phyloP scores from a whole-genome alignment of 2,888 invertebrate genomes.

The Orthosia incerta region DNA sequence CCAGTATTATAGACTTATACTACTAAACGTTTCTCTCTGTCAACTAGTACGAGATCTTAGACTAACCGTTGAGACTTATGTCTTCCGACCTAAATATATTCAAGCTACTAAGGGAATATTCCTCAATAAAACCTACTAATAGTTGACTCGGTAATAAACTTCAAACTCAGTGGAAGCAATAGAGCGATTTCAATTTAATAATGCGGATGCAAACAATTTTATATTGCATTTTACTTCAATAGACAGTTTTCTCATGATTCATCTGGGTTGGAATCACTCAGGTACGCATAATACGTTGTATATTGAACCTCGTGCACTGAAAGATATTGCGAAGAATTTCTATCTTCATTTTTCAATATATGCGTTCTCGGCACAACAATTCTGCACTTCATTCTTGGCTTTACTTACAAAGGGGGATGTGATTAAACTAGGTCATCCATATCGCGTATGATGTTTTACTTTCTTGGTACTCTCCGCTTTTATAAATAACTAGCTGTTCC shows the following conservation, averaged over 20 bases:
- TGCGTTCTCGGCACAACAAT: neutral
- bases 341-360: slow-evolving; percentile 5
- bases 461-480: neutral
- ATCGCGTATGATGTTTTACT: neutral
- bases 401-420: slow-evolving; percentile 9
- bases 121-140: neutral
- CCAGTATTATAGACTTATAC: no score
- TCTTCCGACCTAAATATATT: neutral
- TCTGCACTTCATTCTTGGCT: neutral
- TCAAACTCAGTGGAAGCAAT: no score
- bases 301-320: neutral
- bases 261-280: neutral
- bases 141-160: neutral
- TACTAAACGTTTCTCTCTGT: no score
- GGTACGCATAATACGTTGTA: neutral
- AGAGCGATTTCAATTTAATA: neutral
- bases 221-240: neutral
- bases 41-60: no score
- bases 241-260: neutral
- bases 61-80: no score
- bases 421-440: neutral
- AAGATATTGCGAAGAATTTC: neutral
- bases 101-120: neutral
- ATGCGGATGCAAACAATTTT: neutral
- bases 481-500: neutral